Conservation (phyloP, 1,140 invertebrate genomes). For the Thaumatotibia leucotreta region DNA sequence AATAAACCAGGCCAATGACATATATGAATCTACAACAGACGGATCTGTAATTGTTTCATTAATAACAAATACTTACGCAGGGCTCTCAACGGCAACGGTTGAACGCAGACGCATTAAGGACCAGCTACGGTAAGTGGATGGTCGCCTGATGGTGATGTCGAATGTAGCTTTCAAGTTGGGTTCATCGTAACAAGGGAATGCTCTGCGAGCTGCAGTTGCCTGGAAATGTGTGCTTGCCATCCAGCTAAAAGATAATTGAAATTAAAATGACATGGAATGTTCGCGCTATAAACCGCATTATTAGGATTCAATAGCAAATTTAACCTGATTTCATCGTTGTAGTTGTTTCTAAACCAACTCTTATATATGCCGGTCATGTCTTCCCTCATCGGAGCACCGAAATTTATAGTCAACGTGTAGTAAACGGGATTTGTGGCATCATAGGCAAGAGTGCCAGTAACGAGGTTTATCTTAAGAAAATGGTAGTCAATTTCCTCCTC, state of each 20-base stretch:
- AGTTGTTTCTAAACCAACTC: conserved; percentile 80
- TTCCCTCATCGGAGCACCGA: conserved; percentile 69
- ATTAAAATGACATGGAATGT: conserved; percentile 1
- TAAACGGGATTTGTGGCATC: conserved; percentile 29
- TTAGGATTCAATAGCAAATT: not conserved
- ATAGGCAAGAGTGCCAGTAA: conserved; percentile 35
- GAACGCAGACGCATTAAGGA: conserved; percentile 27
- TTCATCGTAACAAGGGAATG: conserved; percentile 94
- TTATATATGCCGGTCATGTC: conserved; percentile 88
- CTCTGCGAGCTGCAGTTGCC: conserved; percentile 84
- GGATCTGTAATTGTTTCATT: not conserved
- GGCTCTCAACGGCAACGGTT: not conserved
- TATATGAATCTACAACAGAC: not conserved
- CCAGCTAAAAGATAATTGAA: conserved; percentile 58
- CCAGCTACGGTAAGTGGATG: conserved; percentile 41
- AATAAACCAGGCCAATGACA: not conserved
- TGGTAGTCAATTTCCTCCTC: conserved; percentile 29
- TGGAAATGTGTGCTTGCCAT: conserved; percentile 88
- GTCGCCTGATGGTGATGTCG: conserved; percentile 70
- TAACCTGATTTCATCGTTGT: conserved; percentile 33
- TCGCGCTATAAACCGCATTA: not conserved
- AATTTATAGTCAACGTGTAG: conserved; percentile 70
- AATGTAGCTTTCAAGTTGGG: conserved; percentile 90
- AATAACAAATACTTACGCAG: not conserved
- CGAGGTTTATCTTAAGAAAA: conserved; percentile 34